Base-by-base conservation (phyloP, 2,888 invertebrate species). In the Girardia tigrina region DNA sequence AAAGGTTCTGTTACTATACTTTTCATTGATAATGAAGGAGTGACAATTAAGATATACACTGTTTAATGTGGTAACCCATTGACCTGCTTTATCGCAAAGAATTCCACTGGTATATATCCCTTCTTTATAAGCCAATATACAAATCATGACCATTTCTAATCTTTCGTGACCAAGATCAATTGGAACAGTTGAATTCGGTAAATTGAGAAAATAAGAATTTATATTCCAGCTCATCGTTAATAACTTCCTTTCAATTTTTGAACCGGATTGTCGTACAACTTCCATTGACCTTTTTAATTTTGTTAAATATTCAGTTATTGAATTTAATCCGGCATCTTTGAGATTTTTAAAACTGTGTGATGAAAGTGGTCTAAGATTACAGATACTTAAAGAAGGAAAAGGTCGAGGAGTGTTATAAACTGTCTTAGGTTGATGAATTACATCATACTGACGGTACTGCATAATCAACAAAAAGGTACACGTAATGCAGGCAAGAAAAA, bases 341-440 rank as follows among this genome's bases (percentile, higher is more conserved):
- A 75, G 71, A n/a, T 16, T 26, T 74, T 28, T 27, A 29, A 75
- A 29, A 71, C 75, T 71, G n/a, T 75, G 29, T 23, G 28, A 27
- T 2, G 75, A 75, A 1, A 75, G 42, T 14, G 75, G 75, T 36
- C 74, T 71, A 2, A 74, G 20, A 36, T 75, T 75, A 74, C 75
- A 75, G 16, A 75, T 28, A 12, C 72, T 75, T 26, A 75, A 72
- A 20, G 75, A 75, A 26, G 75, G 75, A 28, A 75, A 75, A 14
- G 71, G 75, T 26, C 27, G 20, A 23, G 29, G 36, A 23, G 28
- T 26, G 28, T 75, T 71, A 42, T 74, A 74, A 26, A 75, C 73
- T 8, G 75, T 75, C 27, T 75, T 75, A 36, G 75, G 75, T 42
- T 75, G 75, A 74, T 75, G 75, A n/a, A 75, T 75, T 23, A 75